phyloP scores from a whole-genome alignment of 2,888 invertebrate genomes.

The Dicranocentrus wangi region DNA sequence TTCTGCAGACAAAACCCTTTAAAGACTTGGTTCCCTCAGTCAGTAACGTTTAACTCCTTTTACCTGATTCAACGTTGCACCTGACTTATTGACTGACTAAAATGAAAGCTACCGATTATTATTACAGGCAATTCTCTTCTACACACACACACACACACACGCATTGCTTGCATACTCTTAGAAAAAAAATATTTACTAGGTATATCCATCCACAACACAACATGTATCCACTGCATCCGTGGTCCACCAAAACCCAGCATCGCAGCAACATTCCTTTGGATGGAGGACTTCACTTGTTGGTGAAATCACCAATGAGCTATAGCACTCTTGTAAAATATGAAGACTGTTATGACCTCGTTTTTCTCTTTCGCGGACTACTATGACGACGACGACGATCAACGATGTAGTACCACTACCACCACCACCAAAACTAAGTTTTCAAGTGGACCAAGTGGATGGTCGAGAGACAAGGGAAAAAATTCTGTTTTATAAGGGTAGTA shows the following conservation, averaged over 20 bases:
- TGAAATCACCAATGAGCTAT: slow-evolving; percentile 49
- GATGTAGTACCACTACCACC: slow-evolving; percentile 12
- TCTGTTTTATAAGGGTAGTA: slow-evolving; percentile 52
- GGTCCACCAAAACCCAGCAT: no score
- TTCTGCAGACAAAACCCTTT: no score
- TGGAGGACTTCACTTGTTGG: slow-evolving; percentile 24
- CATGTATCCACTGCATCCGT: no score
- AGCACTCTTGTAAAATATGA: slow-evolving; percentile 51
- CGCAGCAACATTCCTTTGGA: slow-evolving; percentile 20
- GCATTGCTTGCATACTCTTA: background rate
- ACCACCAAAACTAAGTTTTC: slow-evolving; percentile 34
- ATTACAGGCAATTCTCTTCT: slow-evolving; percentile 27
- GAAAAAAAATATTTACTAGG: background rate
- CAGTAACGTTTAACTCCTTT: no score
- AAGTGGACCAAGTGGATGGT: slow-evolving; percentile 49
- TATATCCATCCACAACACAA: no score
- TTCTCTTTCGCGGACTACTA: slow-evolving; percentile 29
- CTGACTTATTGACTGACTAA: slow-evolving; percentile 39
- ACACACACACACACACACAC: background rate
- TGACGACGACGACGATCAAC: slow-evolving; percentile 1
- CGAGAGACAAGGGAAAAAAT: slow-evolving; percentile 47
- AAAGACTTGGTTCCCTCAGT: no score
- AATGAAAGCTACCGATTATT: slow-evolving; percentile 44
- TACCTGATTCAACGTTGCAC: slow-evolving; percentile 20
- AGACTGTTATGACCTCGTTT: slow-evolving; percentile 58